These are phyloP conservation scores for Lateolabrax maculatus DNA, from an alignment of 2,797 vertebrate genomes.

Conservation along the genomic window DNA sequence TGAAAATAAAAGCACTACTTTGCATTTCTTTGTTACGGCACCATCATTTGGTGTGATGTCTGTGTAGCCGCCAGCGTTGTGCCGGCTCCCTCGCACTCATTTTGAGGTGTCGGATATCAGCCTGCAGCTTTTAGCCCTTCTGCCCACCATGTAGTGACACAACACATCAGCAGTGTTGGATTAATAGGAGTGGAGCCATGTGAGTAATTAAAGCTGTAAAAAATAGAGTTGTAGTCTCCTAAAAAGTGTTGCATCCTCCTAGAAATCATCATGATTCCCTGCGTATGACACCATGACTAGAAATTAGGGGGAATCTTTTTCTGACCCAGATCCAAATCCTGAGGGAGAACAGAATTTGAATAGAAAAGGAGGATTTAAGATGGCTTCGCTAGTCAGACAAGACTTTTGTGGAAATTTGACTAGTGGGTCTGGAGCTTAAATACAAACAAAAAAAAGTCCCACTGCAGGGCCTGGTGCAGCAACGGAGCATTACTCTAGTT, in stretches of 20 bases:
- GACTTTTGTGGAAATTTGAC: constrained; percentile 45
- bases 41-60: constrained; percentile 3
- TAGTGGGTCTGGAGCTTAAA: constrained; percentile 36
- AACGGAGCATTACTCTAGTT: constrained; percentile 9
- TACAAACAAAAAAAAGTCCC: constrained; percentile 29
- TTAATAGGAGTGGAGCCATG: constrained; percentile 15
- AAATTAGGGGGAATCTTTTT: constrained; percentile 43
- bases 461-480: constrained; percentile 5
- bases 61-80: background rate
- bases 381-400: constrained; percentile 28
- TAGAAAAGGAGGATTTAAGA: constrained; percentile 56
- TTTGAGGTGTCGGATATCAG: constrained; percentile 44
- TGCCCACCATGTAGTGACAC: constrained; percentile 23
- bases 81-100: constrained; percentile 29
- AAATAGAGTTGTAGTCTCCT: background rate
- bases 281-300: background rate
- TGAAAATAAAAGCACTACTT: constrained; percentile 23
- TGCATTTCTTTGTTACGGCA: constrained; percentile 25
- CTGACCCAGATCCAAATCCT: constrained; percentile 54
- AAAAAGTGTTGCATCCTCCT: background rate
- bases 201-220: constrained; percentile 4
- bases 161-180: background rate
- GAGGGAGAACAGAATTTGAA: constrained; percentile 33
- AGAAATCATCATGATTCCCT: constrained; percentile 26
- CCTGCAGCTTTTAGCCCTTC: constrained; percentile 19